Conservation (phyloP, 2,113 vertebrate genomes). For the Tiliqua scincoides region DNA sequence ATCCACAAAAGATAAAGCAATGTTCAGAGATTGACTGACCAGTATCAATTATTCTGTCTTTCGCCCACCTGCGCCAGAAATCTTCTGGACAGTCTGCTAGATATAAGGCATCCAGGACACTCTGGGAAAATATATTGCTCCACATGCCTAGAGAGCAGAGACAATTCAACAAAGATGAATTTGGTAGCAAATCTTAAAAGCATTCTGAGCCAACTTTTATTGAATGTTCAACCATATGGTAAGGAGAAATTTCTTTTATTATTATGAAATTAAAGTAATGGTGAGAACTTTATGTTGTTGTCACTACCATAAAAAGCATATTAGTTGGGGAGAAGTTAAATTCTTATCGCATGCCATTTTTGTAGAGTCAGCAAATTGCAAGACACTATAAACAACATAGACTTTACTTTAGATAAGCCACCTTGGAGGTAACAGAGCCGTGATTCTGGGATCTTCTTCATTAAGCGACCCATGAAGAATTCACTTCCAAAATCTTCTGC, state of each 20-base stretch:
- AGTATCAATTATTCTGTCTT: constrained; percentile 46
- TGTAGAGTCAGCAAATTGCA: neutral
- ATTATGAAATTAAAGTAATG: neutral
- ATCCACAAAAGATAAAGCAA: constrained; percentile 12
- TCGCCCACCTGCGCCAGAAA: constrained; percentile 68
- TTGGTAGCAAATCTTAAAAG: fast-evolving
- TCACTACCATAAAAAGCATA: neutral
- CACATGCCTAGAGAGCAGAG: constrained; percentile 70
- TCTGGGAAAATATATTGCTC: constrained; percentile 80
- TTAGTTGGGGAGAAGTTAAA: neutral
- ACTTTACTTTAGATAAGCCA: constrained; percentile 48
- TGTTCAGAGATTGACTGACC: constrained; percentile 45
- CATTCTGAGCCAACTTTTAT: neutral
- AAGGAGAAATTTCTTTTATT: neutral
- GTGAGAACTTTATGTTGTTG: neutral
- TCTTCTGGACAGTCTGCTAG: constrained; percentile 63
- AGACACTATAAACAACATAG: neutral
- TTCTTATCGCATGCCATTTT: neutral
- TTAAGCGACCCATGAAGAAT: constrained; percentile 85
- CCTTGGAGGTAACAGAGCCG: constrained; percentile 82
- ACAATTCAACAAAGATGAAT: neutral
- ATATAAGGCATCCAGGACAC: constrained; percentile 75
- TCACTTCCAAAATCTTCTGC: constrained; percentile 85
- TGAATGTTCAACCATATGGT: neutral
- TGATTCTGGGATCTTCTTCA: constrained; percentile 82